These are phyloP conservation scores for Stichopus chloronotus DNA, from an alignment of 35 echinoderm and acorn worm genomes.

Conservation along the genomic window DNA sequence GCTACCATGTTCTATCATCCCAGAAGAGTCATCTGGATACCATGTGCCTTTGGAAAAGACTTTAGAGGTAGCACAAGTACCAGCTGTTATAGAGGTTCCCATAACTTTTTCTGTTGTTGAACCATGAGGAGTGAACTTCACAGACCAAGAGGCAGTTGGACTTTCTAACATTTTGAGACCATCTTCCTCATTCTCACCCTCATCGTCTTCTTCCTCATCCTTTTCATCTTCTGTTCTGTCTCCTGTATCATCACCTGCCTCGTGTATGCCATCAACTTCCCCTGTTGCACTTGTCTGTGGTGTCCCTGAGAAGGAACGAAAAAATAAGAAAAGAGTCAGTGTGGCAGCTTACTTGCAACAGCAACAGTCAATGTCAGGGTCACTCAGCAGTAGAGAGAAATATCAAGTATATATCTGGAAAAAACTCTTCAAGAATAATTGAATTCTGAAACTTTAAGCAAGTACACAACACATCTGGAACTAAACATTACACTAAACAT, in stretches of 20 bases:
- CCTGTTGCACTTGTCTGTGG: background rate
- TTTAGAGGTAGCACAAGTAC: constrained; percentile 26
- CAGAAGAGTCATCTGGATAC: constrained; percentile 40
- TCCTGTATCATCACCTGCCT: background rate
- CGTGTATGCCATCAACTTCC: background rate
- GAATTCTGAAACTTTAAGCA: no score
- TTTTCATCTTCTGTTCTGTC: background rate
- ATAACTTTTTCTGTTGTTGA: constrained; percentile 47
- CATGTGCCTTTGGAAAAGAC: constrained; percentile 44
- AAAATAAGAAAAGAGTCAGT: background rate
- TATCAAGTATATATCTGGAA: no score
- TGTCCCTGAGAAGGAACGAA: background rate
- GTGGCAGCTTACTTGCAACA: no score
- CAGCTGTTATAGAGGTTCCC: constrained; percentile 15
- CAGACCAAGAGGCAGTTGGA: constrained; percentile 46
- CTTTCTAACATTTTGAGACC: background rate
- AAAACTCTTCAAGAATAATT: no score
- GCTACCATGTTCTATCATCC: background rate
- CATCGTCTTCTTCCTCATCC: background rate
- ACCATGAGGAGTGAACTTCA: constrained; percentile 42
- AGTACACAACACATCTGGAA: no score
- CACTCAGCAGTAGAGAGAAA: no score
- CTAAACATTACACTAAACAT: no score
- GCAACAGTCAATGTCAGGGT: no score
- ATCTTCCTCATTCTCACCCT: background rate